Conservation (phyloP, 2,888 invertebrate genomes). For the Calephelis perditalis region DNA sequence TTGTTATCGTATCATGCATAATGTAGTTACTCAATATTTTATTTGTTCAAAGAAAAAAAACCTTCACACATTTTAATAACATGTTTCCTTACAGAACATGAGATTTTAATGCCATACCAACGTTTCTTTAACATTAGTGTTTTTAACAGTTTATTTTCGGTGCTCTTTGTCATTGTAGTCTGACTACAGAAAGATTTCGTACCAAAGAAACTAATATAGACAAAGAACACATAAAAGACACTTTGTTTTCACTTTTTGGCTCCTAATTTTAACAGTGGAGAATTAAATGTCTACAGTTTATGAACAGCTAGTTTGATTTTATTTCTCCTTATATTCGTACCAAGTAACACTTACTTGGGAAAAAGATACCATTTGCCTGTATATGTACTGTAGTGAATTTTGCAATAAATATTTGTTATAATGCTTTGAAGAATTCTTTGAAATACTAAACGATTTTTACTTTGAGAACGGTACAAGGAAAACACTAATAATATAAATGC, state of each 20-base stretch:
- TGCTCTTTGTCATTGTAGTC: slow-evolving; percentile 15
- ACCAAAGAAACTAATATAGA: slow-evolving; percentile 16
- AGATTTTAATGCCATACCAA: slow-evolving; percentile 1
- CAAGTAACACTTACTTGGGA: too few relatives aligned
- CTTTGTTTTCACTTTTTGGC: slow-evolving; percentile 14
- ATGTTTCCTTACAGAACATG: neutral
- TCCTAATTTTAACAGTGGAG: slow-evolving; percentile 18
- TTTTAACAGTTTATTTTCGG: slow-evolving; percentile 14
- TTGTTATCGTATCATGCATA: too few relatives aligned
- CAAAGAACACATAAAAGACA: slow-evolving; percentile 16
- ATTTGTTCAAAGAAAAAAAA: neutral
- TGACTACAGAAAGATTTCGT: slow-evolving; percentile 14
- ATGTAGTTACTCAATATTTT: too few relatives aligned
- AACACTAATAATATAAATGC: too few relatives aligned
- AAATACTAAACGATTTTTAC: too few relatives aligned
- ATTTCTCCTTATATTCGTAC: neutral
- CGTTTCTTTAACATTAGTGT: slow-evolving; percentile 6
- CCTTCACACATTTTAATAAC: neutral
- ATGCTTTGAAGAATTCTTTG: too few relatives aligned
- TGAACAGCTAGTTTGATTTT: slow-evolving; percentile 7
- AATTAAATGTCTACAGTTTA: slow-evolving; percentile 8
- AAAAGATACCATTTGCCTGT: too few relatives aligned
- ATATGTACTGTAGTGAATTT: too few relatives aligned
- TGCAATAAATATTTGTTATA: too few relatives aligned
- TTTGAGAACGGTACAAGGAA: too few relatives aligned